Percentiles rank a stretch among this genome's conserved stretches.
Conservation (phyloP, 1,140 invertebrate genomes). For the Ceratina australensis region DNA sequence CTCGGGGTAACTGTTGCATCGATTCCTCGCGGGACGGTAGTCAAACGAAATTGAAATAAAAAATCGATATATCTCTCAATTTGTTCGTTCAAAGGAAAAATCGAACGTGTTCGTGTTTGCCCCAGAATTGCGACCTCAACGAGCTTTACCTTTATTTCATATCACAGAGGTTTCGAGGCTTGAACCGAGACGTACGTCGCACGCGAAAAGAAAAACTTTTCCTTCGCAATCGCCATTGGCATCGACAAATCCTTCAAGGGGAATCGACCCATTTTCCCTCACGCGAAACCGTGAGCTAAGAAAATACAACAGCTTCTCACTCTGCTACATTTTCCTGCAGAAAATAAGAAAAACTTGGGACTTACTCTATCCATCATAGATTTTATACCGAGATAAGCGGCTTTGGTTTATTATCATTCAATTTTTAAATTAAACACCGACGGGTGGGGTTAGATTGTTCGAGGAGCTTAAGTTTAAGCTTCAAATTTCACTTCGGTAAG, state of each 20-base stretch:
- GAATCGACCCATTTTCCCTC: neutral
- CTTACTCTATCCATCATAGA: no score
- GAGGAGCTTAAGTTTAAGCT: no score
- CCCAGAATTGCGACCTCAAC: constrained; percentile 1
- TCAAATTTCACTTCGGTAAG: neutral
- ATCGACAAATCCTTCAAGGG: constrained; percentile 4
- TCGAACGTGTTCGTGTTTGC: neutral
- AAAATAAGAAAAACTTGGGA: no score
- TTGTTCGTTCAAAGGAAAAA: neutral
- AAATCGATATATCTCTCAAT: no score
- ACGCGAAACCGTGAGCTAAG: neutral
- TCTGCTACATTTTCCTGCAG: no score
- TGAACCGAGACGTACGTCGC: neutral
- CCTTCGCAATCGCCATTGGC: neutral
- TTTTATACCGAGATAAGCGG: no score
- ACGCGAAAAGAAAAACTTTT: neutral
- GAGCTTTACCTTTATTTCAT: neutral
- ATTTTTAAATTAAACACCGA: no score
- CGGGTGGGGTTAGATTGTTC: no score
- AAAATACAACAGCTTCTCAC: neutral
- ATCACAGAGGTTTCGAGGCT: neutral
- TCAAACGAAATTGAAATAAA: neutral
- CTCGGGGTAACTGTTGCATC: no score
- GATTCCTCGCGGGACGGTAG: no score
- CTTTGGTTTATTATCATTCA: no score